Conservation (phyloP, 2,113 vertebrate species). For the Alces alces region DNA sequence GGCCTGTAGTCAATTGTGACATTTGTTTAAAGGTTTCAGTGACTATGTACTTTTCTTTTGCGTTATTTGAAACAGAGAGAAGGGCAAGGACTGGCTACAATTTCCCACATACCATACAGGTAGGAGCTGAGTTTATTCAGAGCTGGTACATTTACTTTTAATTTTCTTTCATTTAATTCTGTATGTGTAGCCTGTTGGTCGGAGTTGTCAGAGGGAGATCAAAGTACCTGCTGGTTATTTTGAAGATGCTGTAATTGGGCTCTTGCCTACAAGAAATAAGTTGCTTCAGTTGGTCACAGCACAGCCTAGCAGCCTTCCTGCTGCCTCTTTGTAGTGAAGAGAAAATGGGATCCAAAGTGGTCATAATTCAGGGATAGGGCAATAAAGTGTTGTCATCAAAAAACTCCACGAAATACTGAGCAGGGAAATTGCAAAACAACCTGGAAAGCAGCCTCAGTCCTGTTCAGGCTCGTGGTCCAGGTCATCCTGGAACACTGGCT, state of each 20-base stretch:
- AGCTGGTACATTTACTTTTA: conserved; percentile 62
- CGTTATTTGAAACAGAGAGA: conserved; percentile 53
- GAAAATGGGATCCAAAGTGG: conserved; percentile 51
- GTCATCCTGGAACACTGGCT: neutral
- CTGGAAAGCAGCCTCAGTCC: neutral
- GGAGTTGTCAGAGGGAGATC: conserved; percentile 53
- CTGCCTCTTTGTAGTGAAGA: conserved; percentile 52
- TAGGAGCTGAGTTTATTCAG: conserved; percentile 57
- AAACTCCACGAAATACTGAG: neutral
- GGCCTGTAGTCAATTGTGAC: neutral
- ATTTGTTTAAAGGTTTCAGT: conserved; percentile 44
- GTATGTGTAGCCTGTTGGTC: conserved; percentile 33
- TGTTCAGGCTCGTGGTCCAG: neutral
- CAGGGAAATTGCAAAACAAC: neutral
- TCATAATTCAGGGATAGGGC: neutral
- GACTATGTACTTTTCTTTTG: conserved; percentile 40
- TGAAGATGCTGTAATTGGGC: conserved; percentile 49
- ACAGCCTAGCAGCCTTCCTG: neutral
- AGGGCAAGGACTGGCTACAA: conserved; percentile 38
- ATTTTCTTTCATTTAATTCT: conserved; percentile 58
- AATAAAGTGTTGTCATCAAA: conserved; percentile 29
- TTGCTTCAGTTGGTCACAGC: conserved; percentile 23
- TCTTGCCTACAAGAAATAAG: conserved; percentile 44
- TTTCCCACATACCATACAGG: conserved; percentile 52
- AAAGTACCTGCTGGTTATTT: conserved; percentile 53